phyloP scores from a whole-genome alignment of 2,113 vertebrate species.

The Alethe diademata region DNA sequence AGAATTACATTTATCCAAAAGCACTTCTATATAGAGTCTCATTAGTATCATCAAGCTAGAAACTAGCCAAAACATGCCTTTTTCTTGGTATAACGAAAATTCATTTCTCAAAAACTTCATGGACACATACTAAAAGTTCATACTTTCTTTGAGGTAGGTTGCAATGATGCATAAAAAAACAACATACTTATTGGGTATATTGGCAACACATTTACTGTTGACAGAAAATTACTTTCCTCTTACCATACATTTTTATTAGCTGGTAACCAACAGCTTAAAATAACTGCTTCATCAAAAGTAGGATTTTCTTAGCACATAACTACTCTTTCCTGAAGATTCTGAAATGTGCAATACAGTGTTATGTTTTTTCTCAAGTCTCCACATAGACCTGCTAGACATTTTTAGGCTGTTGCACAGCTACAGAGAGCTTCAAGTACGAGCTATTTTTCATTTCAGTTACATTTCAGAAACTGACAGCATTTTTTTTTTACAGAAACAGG shows the following conservation, averaged over 20 bases:
- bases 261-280: background rate
- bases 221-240: background rate
- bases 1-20: background rate
- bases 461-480: background rate
- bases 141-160: background rate
- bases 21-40: background rate
- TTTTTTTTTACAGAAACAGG: background rate
- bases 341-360: background rate
- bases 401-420: background rate
- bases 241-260: background rate
- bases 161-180: background rate
- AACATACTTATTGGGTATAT: background rate
- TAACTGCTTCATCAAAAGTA: background rate
- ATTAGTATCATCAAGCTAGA: background rate
- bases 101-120: background rate
- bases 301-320: background rate
- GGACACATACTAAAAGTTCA: background rate
- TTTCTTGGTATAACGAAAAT: background rate
- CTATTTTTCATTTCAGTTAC: background rate
- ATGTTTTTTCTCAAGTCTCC: background rate
- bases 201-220: background rate
- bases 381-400: background rate
- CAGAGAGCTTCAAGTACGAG: background rate
- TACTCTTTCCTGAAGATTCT: background rate
- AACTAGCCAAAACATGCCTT: background rate